phyloP scores from a whole-genome alignment of 1,140 invertebrate genomes.

The Calliphora vicina region DNA sequence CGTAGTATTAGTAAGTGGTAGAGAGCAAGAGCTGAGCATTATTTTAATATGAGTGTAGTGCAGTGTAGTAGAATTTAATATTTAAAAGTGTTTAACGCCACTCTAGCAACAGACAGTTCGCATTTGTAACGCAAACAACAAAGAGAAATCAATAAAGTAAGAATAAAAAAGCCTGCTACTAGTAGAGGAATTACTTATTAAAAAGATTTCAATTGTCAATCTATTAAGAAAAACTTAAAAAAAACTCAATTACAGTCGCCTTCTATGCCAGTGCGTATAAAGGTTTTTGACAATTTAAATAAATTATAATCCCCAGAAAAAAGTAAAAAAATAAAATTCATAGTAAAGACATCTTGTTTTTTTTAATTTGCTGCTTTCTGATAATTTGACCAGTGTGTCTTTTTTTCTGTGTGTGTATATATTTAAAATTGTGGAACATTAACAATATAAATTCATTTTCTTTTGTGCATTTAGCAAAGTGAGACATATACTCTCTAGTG shows the following conservation, averaged over 20 bases:
- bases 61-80: constrained; percentile 19
- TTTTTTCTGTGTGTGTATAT: not conserved
- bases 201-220: constrained; percentile 34
- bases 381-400: not conserved
- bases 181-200: not conserved
- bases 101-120: constrained; percentile 48
- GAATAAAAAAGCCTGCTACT: constrained; percentile 1
- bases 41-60: not conserved
- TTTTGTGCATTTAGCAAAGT: constrained; percentile 54
- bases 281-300: constrained; percentile 66
- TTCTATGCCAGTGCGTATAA: constrained; percentile 92
- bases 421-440: constrained; percentile 42
- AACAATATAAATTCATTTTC: constrained; percentile 53
- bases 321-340: constrained; percentile 16
- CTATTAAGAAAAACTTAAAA: constrained; percentile 11
- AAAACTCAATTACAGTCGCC: constrained; percentile 63
- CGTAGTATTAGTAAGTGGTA: not conserved
- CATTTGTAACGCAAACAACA: constrained; percentile 42
- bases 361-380: constrained; percentile 9
- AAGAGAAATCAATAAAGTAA: constrained; percentile 23
- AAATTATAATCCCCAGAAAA: constrained; percentile 28
- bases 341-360: constrained; percentile 12
- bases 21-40: not conserved
- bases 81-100: constrained; percentile 59
- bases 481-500: constrained; percentile 22